These are phyloP conservation scores for Pontoporia blainvillei DNA, from an alignment of 2,113 vertebrate genomes.

Conservation along the genomic window DNA sequence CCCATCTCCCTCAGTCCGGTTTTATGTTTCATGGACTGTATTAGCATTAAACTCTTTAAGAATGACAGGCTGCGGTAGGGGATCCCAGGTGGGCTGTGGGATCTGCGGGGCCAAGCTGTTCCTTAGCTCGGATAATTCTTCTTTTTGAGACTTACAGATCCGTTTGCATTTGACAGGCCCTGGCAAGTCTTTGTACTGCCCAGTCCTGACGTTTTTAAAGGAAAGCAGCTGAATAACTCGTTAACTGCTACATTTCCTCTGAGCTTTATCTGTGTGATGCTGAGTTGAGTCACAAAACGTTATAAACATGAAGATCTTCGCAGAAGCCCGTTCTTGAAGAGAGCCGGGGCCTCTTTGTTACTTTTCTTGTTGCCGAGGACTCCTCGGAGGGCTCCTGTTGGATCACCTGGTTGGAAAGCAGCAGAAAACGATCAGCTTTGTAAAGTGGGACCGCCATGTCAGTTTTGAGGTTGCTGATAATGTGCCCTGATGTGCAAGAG, in stretches of 20 bases:
- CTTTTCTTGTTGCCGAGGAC: not conserved
- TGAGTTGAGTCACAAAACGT: slow-evolving; percentile 57
- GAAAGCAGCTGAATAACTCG: slow-evolving; percentile 78
- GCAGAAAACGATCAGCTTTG: slow-evolving; percentile 35
- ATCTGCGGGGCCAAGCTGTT: slow-evolving; percentile 80
- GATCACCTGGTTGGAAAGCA: slow-evolving; percentile 42
- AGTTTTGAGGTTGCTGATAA: slow-evolving; percentile 28
- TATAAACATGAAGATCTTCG: slow-evolving; percentile 69
- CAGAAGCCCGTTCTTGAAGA: slow-evolving; percentile 50
- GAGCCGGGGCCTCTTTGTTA: slow-evolving; percentile 18
- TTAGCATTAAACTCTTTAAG: slow-evolving; percentile 70
- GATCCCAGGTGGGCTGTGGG: slow-evolving; percentile 77
- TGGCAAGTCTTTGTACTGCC: slow-evolving; percentile 75
- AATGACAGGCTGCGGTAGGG: slow-evolving; percentile 73
- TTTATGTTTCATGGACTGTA: slow-evolving; percentile 78
- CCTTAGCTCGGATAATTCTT: slow-evolving; percentile 69
- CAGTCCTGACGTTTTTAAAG: slow-evolving; percentile 70
- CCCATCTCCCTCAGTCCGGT: slow-evolving; percentile 70
- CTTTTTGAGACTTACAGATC: slow-evolving; percentile 76
- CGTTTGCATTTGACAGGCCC: slow-evolving; percentile 73
- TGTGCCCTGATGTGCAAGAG: not conserved
- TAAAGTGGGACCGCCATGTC: not conserved
- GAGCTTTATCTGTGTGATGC: slow-evolving; percentile 76
- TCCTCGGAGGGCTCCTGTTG: slow-evolving; percentile 59
- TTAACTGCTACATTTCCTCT: slow-evolving; percentile 76